These are phyloP conservation scores for Dicranocentrus wangi DNA, from an alignment of 2,888 invertebrate genomes.

Conservation along the genomic window DNA sequence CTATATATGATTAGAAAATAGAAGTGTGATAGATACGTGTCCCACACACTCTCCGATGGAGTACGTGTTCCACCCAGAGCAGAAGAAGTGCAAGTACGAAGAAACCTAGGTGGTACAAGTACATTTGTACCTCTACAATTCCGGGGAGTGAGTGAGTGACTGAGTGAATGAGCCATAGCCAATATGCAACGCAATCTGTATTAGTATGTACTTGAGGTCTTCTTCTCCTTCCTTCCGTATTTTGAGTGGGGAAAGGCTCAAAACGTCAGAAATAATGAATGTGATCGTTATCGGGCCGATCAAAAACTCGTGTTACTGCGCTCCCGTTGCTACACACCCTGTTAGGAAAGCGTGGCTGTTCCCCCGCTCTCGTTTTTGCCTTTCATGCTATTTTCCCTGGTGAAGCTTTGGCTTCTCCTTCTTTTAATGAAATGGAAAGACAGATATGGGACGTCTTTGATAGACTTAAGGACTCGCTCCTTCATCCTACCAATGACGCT, in stretches of 20 bases:
- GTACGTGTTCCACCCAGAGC: constrained; percentile 6
- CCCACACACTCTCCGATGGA: background rate
- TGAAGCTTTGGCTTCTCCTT: constrained; percentile 17
- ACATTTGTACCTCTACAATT: background rate
- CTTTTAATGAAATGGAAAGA: constrained; percentile 59
- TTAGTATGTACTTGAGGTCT: constrained; percentile 37
- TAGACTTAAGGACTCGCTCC: constrained; percentile 59
- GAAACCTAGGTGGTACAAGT: too few species aligned
- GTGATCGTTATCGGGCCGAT: constrained; percentile 62
- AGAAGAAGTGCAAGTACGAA: too few species aligned
- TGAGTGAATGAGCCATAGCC: constrained; percentile 27
- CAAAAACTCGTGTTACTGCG: constrained; percentile 37
- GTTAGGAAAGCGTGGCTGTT: background rate
- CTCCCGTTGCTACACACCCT: background rate
- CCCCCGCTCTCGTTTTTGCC: constrained; percentile 1
- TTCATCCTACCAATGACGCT: constrained; percentile 35
- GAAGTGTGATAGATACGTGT: constrained; percentile 45
- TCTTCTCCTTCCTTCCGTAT: constrained; percentile 40
- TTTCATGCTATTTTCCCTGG: constrained; percentile 21
- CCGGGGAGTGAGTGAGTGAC: constrained; percentile 14
- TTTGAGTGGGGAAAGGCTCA: constrained; percentile 63
- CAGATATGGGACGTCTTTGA: constrained; percentile 61
- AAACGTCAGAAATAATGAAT: constrained; percentile 62
- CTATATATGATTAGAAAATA: constrained; percentile 2
- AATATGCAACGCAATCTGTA: constrained; percentile 25